Conservation (phyloP, 2,797 vertebrate species). For the Hydrocynus forskahlii region DNA sequence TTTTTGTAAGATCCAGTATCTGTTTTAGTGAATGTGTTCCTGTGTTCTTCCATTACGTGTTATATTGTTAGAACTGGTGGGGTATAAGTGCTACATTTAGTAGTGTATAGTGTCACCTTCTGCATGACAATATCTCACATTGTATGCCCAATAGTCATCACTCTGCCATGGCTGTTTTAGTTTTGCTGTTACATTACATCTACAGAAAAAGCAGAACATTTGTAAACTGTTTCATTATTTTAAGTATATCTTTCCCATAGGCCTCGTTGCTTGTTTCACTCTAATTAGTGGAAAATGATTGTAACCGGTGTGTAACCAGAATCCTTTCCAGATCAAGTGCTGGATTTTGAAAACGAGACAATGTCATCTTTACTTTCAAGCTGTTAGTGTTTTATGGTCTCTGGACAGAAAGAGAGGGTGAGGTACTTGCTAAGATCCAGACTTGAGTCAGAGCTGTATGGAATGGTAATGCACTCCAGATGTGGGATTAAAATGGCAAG, state of each 20-base stretch:
- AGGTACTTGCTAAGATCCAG: slow-evolving; percentile 66
- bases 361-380: slow-evolving; percentile 55
- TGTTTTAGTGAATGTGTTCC: not conserved
- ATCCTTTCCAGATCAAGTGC: slow-evolving; percentile 47
- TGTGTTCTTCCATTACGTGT: not conserved
- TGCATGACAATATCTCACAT: no score
- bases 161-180: not conserved
- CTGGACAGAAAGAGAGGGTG: slow-evolving; percentile 63
- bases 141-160: not conserved
- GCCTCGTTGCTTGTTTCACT: slow-evolving; percentile 11
- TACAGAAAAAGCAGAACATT: not conserved
- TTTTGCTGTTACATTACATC: not conserved
- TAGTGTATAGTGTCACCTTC: not conserved
- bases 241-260: not conserved
- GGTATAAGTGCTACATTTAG: not conserved
- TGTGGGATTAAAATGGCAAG: slow-evolving; percentile 82
- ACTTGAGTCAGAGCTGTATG: slow-evolving; percentile 70
- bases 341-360: slow-evolving; percentile 48
- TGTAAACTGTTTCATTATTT: not conserved
- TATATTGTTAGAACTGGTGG: not conserved
- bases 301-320: slow-evolving; percentile 23
- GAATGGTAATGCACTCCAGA: slow-evolving; percentile 81
- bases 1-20: not conserved
- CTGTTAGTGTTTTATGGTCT: slow-evolving; percentile 54
- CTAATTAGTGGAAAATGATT: slow-evolving; percentile 26